Conservation (phyloP, 2,888 invertebrate species). For the Synergus japonicus region DNA sequence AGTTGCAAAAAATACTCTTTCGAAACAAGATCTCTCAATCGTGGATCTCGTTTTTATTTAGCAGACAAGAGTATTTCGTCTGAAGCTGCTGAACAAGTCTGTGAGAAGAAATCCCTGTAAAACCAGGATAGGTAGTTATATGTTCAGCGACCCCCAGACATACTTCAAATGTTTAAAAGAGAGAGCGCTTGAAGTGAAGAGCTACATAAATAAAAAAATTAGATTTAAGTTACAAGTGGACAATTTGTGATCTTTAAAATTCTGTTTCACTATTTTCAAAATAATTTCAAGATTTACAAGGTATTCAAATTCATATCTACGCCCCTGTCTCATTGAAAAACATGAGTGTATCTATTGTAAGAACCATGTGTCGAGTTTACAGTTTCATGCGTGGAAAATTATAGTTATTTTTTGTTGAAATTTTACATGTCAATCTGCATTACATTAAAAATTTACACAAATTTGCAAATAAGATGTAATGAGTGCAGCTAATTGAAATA, state of each 20-base stretch:
- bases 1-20: constrained; percentile 18
- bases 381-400: background rate
- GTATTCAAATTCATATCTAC: background rate
- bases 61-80: constrained; percentile 1
- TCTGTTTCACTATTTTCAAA: background rate
- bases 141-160: background rate
- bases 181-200: background rate
- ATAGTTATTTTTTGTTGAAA: no score
- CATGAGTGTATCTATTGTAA: constrained; percentile 24
- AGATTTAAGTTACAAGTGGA: background rate
- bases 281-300: constrained; percentile 12
- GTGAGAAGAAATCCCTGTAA: background rate
- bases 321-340: background rate
- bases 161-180: background rate
- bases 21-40: constrained; percentile 19
- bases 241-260: background rate
- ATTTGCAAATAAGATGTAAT: background rate
- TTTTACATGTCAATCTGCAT: no score
- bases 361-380: background rate
- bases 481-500: background rate
- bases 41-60: constrained; percentile 8
- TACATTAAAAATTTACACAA: no score
- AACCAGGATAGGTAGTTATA: background rate
- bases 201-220: background rate
- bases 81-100: background rate